Evolutionary conservation across 2,113 vertebrate species (phyloP).

Genomic region (Sciurus niger): DNA sequence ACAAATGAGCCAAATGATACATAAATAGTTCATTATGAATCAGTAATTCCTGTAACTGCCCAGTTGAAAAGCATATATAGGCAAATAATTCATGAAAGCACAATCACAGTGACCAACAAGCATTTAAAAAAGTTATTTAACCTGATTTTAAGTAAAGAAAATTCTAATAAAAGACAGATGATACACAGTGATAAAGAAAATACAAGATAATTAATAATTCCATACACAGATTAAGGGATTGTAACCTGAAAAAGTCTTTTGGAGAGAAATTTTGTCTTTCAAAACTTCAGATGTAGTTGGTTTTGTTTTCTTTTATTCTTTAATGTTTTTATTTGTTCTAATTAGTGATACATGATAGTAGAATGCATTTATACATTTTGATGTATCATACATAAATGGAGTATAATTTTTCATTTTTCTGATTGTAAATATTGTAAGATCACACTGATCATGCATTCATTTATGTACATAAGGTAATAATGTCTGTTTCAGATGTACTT

Average conservation of each 20-base stretch:
- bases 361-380: too few relatives aligned
- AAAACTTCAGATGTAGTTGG: background rate
- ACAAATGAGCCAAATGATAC: background rate
- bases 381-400: too few relatives aligned
- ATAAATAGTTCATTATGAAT: background rate
- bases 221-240: background rate
- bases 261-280: background rate
- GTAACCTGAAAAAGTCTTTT: too few relatives aligned
- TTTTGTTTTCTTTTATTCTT: background rate
- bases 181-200: background rate
- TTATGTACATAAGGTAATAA: too few relatives aligned
- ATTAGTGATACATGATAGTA: too few relatives aligned
- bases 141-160: background rate
- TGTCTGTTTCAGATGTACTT: slow-evolving; percentile 9
- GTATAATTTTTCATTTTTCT: too few relatives aligned
- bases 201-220: background rate
- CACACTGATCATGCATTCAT: too few relatives aligned
- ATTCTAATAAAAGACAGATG: background rate
- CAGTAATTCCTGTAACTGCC: background rate
- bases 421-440: too few relatives aligned
- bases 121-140: background rate
- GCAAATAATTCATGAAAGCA: background rate
- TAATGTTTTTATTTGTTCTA: too few relatives aligned
- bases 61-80: background rate
- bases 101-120: background rate